These are phyloP conservation scores for Aepyceros melampus DNA, from an alignment of 2,113 vertebrate genomes.

Conservation along the genomic window DNA sequence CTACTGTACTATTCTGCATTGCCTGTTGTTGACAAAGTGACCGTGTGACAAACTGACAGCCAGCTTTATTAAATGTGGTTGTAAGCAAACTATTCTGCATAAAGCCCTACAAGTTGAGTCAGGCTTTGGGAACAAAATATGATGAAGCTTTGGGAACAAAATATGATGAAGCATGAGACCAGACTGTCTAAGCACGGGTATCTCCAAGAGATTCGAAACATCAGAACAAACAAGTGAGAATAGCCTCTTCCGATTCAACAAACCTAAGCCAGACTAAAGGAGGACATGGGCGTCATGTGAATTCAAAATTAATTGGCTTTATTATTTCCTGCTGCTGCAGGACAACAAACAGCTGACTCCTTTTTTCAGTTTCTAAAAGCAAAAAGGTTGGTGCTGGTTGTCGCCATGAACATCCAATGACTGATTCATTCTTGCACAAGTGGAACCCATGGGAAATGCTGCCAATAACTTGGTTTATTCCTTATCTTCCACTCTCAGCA, in stretches of 20 bases:
- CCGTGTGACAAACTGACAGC: background rate
- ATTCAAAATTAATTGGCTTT: slow-evolving; percentile 42
- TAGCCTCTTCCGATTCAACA: background rate
- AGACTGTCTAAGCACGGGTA: background rate
- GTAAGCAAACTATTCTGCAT: background rate
- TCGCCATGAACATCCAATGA: background rate
- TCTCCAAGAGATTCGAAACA: background rate
- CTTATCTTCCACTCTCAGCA: slow-evolving; percentile 75
- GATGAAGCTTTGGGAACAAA: background rate
- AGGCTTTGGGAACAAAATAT: background rate
- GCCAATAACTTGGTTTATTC: slow-evolving; percentile 68
- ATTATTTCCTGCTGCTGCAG: background rate
- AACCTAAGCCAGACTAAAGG: background rate
- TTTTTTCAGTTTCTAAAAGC: background rate
- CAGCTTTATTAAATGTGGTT: background rate
- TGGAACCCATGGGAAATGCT: slow-evolving; percentile 58
- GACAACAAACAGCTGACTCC: background rate
- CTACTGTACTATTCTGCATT: background rate
- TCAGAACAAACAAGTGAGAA: background rate
- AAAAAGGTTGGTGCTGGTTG: background rate
- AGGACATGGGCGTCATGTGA: background rate
- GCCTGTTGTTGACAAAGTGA: background rate
- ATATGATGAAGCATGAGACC: background rate
- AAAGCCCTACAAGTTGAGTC: background rate
- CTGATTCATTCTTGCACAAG: slow-evolving; percentile 27